These are phyloP conservation scores for Actinemys pallida DNA, from an alignment of 2,113 vertebrate species.

Conservation along the genomic window DNA sequence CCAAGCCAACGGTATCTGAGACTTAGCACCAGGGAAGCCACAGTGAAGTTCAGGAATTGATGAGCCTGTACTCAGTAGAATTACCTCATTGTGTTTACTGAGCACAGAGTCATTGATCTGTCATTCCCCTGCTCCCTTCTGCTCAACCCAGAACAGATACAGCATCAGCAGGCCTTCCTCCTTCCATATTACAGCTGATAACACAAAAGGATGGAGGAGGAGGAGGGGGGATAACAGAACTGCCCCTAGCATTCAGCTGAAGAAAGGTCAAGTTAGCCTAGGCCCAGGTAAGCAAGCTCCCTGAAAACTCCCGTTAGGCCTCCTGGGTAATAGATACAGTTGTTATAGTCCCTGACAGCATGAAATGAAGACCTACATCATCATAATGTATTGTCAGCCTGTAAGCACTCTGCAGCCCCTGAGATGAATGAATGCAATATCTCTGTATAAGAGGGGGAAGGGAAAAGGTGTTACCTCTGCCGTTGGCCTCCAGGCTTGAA, in stretches of 20 bases:
- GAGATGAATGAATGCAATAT: slow-evolving; percentile 46
- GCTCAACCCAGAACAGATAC: not conserved
- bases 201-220: not conserved
- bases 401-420: not conserved
- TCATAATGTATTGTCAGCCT: not conserved
- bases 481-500: not conserved
- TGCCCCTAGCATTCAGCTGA: not conserved
- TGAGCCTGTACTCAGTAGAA: slow-evolving; percentile 55
- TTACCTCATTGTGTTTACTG: slow-evolving; percentile 55
- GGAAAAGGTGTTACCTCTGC: not conserved
- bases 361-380: slow-evolving; percentile 35
- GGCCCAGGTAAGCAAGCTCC: not conserved
- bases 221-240: not conserved
- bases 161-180: not conserved
- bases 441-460: not conserved
- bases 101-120: slow-evolving; percentile 23
- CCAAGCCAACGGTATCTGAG: not conserved
- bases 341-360: slow-evolving; percentile 17
- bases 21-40: not conserved
- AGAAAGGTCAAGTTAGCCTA: not conserved
- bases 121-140: not conserved
- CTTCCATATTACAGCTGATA: not conserved
- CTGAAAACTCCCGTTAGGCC: not conserved
- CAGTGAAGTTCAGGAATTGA: slow-evolving; percentile 53
- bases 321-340: slow-evolving; percentile 17